A percentile compares a stretch with the other conserved stretches of the same genome.
These are phyloP conservation scores for Agrochola macilenta DNA, from an alignment of 2,888 invertebrate species.

Conservation along the genomic window DNA sequence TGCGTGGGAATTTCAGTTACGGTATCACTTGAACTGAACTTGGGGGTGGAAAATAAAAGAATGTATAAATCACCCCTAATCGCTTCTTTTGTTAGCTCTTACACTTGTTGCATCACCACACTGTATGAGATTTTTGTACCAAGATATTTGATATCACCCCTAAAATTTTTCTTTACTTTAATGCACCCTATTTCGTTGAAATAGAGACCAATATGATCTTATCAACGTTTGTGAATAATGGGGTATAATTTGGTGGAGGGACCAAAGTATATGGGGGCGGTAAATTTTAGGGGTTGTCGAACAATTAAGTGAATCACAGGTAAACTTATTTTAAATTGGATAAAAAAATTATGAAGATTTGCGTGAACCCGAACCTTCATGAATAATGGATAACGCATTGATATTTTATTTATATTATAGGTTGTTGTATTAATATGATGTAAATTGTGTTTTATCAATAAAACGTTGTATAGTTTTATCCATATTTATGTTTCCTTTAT, in stretches of 20 bases:
- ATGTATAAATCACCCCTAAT: conserved; percentile 90
- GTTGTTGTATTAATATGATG: conserved; percentile 26
- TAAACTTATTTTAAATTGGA: conserved; percentile 83
- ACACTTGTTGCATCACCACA: conserved; percentile 88
- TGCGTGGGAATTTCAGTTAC: conserved; percentile 90
- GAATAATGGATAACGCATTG: conserved; percentile 55
- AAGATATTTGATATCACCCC: conserved; percentile 39
- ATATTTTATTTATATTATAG: conserved; percentile 33
- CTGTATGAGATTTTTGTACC: conserved; percentile 71
- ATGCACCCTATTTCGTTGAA: conserved; percentile 28
- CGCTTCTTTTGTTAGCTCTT: conserved; percentile 83
- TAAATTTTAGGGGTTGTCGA: conserved; percentile 86
- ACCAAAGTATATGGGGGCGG: conserved; percentile 77
- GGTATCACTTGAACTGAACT: conserved; percentile 78
- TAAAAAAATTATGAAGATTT: conserved; percentile 72
- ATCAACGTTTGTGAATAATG: not conserved
- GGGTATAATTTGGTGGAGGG: conserved; percentile 59
- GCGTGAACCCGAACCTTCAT: conserved; percentile 48
- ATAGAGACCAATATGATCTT: conserved; percentile 52
- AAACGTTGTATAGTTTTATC: conserved; percentile 6
- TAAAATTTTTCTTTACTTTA: not conserved
- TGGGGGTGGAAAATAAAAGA: conserved; percentile 88
- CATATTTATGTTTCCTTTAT: conserved; percentile 34
- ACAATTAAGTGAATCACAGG: conserved; percentile 88
- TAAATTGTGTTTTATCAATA: conserved; percentile 51